phyloP scores from a whole-genome alignment of 2,797 vertebrate genomes.

The Australoheros facetus region DNA sequence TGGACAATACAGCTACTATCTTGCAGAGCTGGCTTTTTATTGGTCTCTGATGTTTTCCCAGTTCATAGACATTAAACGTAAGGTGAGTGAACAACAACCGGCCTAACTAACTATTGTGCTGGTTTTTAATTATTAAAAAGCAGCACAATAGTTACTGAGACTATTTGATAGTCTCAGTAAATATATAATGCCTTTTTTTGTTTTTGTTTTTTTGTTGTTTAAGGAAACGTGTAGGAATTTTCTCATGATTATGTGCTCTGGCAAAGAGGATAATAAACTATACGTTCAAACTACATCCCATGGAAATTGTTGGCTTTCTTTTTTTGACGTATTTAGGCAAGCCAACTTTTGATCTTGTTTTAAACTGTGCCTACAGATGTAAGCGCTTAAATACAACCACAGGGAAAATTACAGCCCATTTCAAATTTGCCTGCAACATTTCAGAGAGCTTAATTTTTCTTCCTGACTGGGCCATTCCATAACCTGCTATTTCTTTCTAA shows the following conservation, averaged over 20 bases:
- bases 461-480: background rate
- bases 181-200: background rate
- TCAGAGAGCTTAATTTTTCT: constrained; percentile 2
- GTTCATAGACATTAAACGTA: constrained; percentile 96
- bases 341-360: constrained; percentile 6
- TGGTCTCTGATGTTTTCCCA: constrained; percentile 98
- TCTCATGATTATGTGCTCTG: background rate
- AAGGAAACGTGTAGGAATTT: background rate
- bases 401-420: background rate
- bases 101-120: background rate
- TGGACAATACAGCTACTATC: constrained; percentile 90
- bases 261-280: background rate
- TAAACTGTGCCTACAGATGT: constrained; percentile 5
- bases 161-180: background rate
- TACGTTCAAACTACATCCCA: background rate
- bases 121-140: background rate
- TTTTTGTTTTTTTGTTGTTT: background rate
- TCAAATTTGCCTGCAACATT: constrained; percentile 5
- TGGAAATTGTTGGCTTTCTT: background rate
- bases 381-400: constrained; percentile 2
- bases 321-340: background rate
- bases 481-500: background rate
- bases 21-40: constrained; percentile 93
- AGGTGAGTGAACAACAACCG: constrained; percentile 84
- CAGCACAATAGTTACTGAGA: no score